Evolutionary conservation across 1,140 invertebrate genomes (phyloP).

Genomic region (Theocolax elegans): DNA sequence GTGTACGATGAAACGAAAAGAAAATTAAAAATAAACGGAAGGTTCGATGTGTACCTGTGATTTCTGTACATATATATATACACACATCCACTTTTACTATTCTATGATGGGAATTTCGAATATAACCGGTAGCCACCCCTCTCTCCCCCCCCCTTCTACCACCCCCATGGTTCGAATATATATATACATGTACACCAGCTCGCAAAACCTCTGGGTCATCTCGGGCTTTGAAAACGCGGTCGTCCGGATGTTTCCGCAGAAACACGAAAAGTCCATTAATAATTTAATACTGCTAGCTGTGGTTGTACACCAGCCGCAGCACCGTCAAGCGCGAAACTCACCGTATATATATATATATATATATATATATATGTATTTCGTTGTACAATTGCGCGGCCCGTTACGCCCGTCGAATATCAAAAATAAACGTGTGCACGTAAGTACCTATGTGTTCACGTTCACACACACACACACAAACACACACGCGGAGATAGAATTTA

Average conservation of each 20-base stretch:
- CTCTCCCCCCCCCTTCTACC: too few species aligned
- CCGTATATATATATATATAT: too few species aligned
- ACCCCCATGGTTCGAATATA: too few species aligned
- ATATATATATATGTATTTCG: neutral
- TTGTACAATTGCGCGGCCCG: neutral
- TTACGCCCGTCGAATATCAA: conserved; percentile 15
- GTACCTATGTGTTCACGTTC: neutral
- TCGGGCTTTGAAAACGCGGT: conserved; percentile 44
- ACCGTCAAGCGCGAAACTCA: neutral
- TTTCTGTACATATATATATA: too few species aligned
- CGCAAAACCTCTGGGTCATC: conserved; percentile 39
- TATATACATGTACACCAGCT: too few species aligned
- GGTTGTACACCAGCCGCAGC: neutral
- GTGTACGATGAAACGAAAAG: neutral
- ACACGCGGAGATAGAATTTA: conserved; percentile 2
- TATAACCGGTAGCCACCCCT: too few species aligned
- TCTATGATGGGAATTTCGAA: conserved; percentile 22
- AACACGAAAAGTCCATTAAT: conserved; percentile 58
- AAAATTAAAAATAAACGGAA: neutral
- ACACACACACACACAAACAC: too few species aligned
- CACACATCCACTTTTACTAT: too few species aligned
- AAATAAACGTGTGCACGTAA: neutral
- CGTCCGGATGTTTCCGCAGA: conserved; percentile 44
- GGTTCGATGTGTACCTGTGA: too few species aligned
- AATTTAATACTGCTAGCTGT: conserved; percentile 43